phyloP scores from a whole-genome alignment of 2,797 vertebrate species.

The Lagocephalus sceleratus region DNA sequence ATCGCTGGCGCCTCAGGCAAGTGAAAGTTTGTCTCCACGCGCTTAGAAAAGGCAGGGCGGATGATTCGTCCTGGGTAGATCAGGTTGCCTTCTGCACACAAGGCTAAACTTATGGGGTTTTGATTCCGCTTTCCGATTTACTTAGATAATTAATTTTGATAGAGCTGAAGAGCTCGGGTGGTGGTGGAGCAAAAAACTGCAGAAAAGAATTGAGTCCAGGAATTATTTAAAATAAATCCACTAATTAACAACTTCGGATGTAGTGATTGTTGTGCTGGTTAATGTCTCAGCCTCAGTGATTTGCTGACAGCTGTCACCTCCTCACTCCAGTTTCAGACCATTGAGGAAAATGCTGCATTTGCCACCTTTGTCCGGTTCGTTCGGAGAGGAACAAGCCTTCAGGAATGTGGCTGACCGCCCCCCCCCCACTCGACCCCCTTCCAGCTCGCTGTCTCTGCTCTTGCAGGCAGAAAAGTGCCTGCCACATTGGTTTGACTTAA shows the following conservation, averaged over 20 bases:
- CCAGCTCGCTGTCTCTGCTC: slow-evolving; percentile 4
- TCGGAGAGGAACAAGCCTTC: slow-evolving; percentile 14
- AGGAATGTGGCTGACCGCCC: slow-evolving; percentile 29
- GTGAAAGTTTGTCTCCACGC: neutral
- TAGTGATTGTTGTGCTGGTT: slow-evolving; percentile 13
- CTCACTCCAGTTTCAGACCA: slow-evolving; percentile 21
- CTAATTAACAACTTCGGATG: no score
- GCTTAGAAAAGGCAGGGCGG: slow-evolving; percentile 4
- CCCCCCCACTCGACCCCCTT: slow-evolving; percentile 3
- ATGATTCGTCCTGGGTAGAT: slow-evolving; percentile 25
- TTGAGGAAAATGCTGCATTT: slow-evolving; percentile 15
- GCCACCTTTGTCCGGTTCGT: no score
- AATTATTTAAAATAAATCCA: no score
- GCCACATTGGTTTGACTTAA: slow-evolving; percentile 42
- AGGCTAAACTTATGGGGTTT: slow-evolving; percentile 14
- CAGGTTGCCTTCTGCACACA: slow-evolving; percentile 20
- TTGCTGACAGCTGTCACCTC: no score
- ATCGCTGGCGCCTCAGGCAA: slow-evolving; percentile 14
- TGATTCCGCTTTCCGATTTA: slow-evolving; percentile 25
- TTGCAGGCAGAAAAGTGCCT: slow-evolving; percentile 30
- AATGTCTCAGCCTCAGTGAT: slow-evolving; percentile 1
- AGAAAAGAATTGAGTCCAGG: no score
- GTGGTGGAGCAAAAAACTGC: neutral
- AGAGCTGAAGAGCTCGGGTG: slow-evolving; percentile 4
- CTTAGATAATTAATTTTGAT: slow-evolving; percentile 18